These are phyloP conservation scores for Urosaurus nigricauda DNA, from an alignment of 2,797 vertebrate genomes.

Conservation along the genomic window DNA sequence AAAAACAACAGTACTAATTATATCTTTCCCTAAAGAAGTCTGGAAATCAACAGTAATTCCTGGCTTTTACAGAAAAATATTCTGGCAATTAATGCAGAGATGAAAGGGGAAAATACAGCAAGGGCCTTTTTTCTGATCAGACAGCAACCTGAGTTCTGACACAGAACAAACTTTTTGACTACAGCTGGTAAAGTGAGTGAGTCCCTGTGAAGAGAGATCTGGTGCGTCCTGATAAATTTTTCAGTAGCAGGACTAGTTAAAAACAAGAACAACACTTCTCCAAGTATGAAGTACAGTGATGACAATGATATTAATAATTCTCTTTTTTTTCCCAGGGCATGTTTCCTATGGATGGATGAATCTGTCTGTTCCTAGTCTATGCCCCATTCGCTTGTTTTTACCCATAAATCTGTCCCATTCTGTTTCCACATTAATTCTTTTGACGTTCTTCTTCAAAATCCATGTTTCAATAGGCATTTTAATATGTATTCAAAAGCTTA, in stretches of 20 bases:
- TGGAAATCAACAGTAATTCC: not conserved
- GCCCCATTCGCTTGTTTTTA: not conserved
- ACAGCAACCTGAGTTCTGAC: not conserved
- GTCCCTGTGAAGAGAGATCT: not conserved
- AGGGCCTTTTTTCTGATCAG: not conserved
- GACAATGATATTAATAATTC: slow-evolving; percentile 11
- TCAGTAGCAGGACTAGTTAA: not conserved
- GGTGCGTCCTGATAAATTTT: not conserved
- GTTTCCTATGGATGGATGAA: slow-evolving; percentile 9
- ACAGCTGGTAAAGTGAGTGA: not conserved
- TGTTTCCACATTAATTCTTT: slow-evolving; percentile 16
- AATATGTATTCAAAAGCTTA: not conserved
- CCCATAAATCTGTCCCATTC: not conserved
- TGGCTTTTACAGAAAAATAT: slow-evolving; percentile 2
- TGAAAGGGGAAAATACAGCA: not conserved
- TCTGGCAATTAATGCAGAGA: not conserved
- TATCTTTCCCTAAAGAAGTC: not conserved
- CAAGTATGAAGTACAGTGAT: slow-evolving; percentile 9
- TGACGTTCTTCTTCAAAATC: slow-evolving; percentile 8
- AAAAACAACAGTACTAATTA: not conserved
- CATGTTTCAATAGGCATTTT: slow-evolving; percentile 14
- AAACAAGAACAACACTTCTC: slow-evolving; percentile 5
- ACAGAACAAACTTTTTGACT: not conserved
- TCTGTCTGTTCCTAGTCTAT: slow-evolving; percentile 2
- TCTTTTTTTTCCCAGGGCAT: not conserved